These are phyloP conservation scores for Drosophila kanapiae DNA, from an alignment of 1,140 invertebrate genomes.

Conservation along the genomic window DNA sequence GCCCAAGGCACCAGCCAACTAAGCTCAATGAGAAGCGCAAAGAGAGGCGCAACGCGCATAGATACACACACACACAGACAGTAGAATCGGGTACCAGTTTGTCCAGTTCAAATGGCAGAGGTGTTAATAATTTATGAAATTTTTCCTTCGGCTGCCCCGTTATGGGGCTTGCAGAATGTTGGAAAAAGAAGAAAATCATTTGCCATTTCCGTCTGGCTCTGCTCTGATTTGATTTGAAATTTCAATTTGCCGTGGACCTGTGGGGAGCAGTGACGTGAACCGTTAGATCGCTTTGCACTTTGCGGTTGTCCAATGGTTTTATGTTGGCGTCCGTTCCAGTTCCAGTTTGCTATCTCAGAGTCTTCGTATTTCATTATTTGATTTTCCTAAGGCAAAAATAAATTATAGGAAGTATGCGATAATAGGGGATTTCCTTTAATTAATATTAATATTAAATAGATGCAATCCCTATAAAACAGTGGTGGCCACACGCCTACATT, in stretches of 20 bases:
- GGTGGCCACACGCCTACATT: too few species aligned
- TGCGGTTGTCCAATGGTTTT: slow-evolving; percentile 52
- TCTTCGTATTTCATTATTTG: slow-evolving; percentile 16
- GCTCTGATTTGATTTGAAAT: slow-evolving; percentile 73
- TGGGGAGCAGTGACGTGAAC: slow-evolving; percentile 61
- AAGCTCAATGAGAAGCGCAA: slow-evolving; percentile 55
- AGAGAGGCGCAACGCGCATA: slow-evolving; percentile 42
- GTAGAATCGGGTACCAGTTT: slow-evolving; percentile 63
- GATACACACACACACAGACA: background rate
- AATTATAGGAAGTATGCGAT: background rate
- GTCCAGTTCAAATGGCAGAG: slow-evolving; percentile 84
- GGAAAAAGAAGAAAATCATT: slow-evolving; percentile 38
- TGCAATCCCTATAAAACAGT: too few species aligned
- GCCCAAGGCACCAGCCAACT: slow-evolving; percentile 30
- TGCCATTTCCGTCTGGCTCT: slow-evolving; percentile 61
- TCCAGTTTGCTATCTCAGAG: slow-evolving; percentile 14
- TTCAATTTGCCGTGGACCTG: slow-evolving; percentile 66
- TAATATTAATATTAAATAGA: too few species aligned
- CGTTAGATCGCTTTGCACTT: slow-evolving; percentile 54
- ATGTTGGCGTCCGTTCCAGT: slow-evolving; percentile 21
- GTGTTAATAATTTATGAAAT: slow-evolving; percentile 84
- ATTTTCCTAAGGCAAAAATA: slow-evolving; percentile 1
- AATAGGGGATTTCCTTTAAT: background rate
- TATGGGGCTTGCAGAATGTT: slow-evolving; percentile 46
- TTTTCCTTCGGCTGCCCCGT: slow-evolving; percentile 38